Evolutionary conservation across 1,140 invertebrate species (phyloP).

Genomic region (Leptinotarsa texana): DNA sequence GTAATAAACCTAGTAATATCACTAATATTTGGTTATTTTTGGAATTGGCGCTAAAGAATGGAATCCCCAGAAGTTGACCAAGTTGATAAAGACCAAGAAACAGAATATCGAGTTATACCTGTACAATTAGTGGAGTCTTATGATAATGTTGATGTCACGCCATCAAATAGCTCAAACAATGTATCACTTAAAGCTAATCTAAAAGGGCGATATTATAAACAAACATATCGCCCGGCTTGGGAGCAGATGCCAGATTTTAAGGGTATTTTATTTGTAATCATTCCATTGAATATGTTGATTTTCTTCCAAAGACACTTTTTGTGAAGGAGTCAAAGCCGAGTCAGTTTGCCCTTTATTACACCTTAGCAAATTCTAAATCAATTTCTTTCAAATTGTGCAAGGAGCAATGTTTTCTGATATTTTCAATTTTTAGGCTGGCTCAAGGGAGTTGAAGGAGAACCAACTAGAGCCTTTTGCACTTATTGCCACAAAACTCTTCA

Average conservation of each 20-base stretch:
- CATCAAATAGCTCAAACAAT: conserved; percentile 30
- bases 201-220: conserved; percentile 58
- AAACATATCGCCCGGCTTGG: conserved; percentile 64
- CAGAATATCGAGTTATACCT: conserved; percentile 40
- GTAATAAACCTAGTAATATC: not conserved
- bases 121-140: conserved; percentile 44
- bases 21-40: conserved; percentile 35
- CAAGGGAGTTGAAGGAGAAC: conserved; percentile 58
- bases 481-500: conserved; percentile 65
- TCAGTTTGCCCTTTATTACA: too few relatives aligned
- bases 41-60: conserved; percentile 45
- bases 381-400: too few relatives aligned
- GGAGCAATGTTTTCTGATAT: not conserved
- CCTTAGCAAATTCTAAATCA: too few relatives aligned
- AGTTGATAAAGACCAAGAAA: conserved; percentile 32
- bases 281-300: not conserved
- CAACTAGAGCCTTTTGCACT: conserved; percentile 62
- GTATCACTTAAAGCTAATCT: not conserved
- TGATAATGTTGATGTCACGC: conserved; percentile 23
- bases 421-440: conserved; percentile 59
- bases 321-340: too few relatives aligned
- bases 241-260: conserved; percentile 63
- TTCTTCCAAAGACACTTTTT: too few relatives aligned
- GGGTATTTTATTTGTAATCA: conserved; percentile 53
- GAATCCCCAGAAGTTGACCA: conserved; percentile 39